Percentiles rank a stretch among this genome's conserved stretches.
Evolutionary conservation across 2,888 invertebrate genomes (phyloP).

Genomic region (Proisotoma minuta): DNA sequence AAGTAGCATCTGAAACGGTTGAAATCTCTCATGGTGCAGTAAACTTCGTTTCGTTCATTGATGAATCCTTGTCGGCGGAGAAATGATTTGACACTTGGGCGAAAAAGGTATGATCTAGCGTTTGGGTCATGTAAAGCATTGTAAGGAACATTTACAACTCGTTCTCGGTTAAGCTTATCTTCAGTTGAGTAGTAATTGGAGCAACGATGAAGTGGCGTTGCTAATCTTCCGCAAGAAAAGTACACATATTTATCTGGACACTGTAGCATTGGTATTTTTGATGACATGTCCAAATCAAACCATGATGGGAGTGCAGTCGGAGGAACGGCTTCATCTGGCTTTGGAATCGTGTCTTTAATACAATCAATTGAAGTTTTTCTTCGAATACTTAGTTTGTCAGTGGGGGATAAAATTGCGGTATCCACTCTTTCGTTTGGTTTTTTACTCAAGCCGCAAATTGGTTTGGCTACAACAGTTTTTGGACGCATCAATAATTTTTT

Average conservation of each 20-base stretch:
- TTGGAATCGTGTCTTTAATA: slow-evolving; percentile 16
- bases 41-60: slow-evolving; percentile 32
- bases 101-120: slow-evolving; percentile 18
- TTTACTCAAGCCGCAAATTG: no score
- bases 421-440: no score
- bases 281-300: slow-evolving; percentile 27
- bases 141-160: slow-evolving; percentile 26
- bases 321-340: slow-evolving; percentile 32
- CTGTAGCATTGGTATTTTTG: slow-evolving; percentile 33
- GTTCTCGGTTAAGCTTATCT: slow-evolving; percentile 23
- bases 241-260: slow-evolving; percentile 11
- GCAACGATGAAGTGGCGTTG: slow-evolving; percentile 13
- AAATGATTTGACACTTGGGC: slow-evolving; percentile 19
- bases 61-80: slow-evolving; percentile 32
- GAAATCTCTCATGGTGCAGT: slow-evolving; percentile 33
- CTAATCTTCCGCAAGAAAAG: slow-evolving; percentile 25
- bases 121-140: slow-evolving; percentile 39
- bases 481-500: no score
- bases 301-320: slow-evolving; percentile 36
- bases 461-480: no score
- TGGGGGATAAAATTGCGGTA: background rate
- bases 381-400: background rate
- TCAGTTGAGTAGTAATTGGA: background rate
- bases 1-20: slow-evolving; percentile 37
- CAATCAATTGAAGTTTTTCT: slow-evolving; percentile 18